Evolutionary conservation across 23 tunicate species (phyloP), one percentile per base, ranked within the genome.

Genomic region (Halocynthia roretzi): DNA sequence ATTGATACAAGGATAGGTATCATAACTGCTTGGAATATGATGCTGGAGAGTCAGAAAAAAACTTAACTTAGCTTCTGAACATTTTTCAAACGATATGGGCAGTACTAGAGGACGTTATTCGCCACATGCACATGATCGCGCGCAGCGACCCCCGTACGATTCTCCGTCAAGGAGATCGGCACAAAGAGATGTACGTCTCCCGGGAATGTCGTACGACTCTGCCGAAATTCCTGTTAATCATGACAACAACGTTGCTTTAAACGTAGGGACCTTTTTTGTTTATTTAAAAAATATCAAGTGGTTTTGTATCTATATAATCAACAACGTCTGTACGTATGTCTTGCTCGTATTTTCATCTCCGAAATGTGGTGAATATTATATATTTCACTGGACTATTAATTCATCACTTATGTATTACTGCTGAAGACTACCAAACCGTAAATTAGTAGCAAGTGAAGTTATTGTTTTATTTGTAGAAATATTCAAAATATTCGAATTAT

Each of bases 401-500:
- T 31, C 44, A n/a, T n/a, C n/a, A n/a, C n/a, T n/a, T n/a, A n/a
- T n/a, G n/a, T 31, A 31, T 4, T 31, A 31, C 44, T 31, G 4
- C 44, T 31, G 4, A 1, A 31, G 44, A 31, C 44, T 58, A 15
- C 63, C 4, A 58, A 58, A 58, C 4, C 63, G 2, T 14, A 4
- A 58, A 58, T 2, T n/a, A 58, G 63, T 2, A 58, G 22, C 5
- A 40, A 65, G 44, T 31, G 4, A 31, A 31, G 44, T 31, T 31
- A 31, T 31, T 31, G 22, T 10, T 65, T 65, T 65, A 0, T 63
- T 10, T 11, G 9, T 15, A 65, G 70, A 65, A 65, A 65, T 65
- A 65, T 15, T 48, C 70, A 65, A 65, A 65, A 65, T 65, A 65
- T 65, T 65, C 70, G 19, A 11, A 65, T 65, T 15, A 65, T 6